Evolutionary conservation across 1,140 invertebrate genomes (phyloP).

Genomic region (Ericerus pela): DNA sequence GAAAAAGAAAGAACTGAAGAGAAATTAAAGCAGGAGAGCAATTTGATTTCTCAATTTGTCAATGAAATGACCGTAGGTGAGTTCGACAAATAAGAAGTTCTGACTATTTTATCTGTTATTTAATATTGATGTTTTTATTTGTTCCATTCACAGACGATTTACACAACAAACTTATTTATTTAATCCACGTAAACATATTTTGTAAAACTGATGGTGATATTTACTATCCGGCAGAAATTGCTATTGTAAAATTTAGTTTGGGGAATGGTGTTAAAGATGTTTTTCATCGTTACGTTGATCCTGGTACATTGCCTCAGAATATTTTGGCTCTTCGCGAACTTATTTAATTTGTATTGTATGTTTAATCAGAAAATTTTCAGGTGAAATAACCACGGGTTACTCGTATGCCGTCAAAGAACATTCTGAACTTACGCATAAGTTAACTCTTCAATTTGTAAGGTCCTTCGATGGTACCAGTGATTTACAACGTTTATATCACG

Average conservation of each 20-base stretch:
- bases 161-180: neutral
- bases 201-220: neutral
- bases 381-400: neutral
- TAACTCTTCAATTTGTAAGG: no score
- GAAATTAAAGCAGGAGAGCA: neutral
- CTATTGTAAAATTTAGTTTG: neutral
- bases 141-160: neutral
- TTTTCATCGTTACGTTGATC: neutral
- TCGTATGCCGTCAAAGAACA: neutral
- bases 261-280: neutral
- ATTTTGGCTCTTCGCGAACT: no score
- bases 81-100: neutral
- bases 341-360: no score
- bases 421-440: no score
- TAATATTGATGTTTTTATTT: neutral
- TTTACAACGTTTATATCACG: no score
- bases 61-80: neutral
- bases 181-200: neutral
- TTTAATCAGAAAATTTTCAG: neutral
- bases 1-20: neutral
- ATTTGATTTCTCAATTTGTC: neutral
- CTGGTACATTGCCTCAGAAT: no score
- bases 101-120: neutral
- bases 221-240: neutral
- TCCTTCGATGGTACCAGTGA: no score